phyloP scores from a whole-genome alignment of 2,113 vertebrate genomes.

The Smithornis capensis region DNA sequence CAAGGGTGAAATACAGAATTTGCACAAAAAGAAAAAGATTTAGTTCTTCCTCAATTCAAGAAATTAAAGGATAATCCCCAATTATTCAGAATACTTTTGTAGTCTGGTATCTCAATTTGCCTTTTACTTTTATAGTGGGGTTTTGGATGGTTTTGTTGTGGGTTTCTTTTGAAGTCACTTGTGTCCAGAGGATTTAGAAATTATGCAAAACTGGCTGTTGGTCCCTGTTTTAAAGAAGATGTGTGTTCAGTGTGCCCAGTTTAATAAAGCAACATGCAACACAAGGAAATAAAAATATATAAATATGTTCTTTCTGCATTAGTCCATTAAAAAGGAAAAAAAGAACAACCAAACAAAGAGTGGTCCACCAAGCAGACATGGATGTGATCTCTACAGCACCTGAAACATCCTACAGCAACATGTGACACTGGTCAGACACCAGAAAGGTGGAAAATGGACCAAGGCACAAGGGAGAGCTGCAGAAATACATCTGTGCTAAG shows the following conservation, averaged over 20 bases:
- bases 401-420: neutral
- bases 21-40: neutral
- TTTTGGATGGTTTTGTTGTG: neutral
- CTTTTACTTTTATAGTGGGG: neutral
- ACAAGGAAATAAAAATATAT: neutral
- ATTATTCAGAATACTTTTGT: slow-evolving; percentile 30
- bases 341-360: fast-evolving
- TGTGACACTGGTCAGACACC: fast-evolving
- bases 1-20: neutral
- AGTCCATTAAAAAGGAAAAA: neutral
- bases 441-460: neutral
- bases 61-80: slow-evolving; percentile 58
- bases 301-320: neutral
- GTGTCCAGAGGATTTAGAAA: neutral
- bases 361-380: neutral
- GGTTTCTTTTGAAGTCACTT: neutral
- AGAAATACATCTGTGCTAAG: neutral
- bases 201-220: neutral
- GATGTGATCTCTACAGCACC: neutral
- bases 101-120: neutral
- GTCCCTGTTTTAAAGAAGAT: neutral
- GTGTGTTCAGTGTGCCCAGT: neutral
- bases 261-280: neutral
- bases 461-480: fast-evolving
- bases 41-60: neutral